Conservation (phyloP, 2,888 invertebrate genomes). For the Brachyptera putata region DNA sequence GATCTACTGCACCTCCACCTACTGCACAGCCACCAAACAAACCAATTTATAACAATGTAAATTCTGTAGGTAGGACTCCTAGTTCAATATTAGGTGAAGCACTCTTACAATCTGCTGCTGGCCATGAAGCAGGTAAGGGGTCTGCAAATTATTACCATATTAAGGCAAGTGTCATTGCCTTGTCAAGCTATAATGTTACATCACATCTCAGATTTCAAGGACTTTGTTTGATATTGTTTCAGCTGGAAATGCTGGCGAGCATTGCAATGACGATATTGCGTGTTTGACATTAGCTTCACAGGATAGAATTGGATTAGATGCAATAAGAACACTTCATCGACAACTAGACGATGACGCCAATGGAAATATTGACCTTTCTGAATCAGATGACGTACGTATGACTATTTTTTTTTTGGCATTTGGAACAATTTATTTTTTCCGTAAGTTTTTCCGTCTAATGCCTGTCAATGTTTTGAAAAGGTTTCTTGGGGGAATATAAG, state of each 20-base stretch:
- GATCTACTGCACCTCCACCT: neutral
- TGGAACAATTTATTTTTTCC: neutral
- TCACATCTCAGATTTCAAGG: neutral
- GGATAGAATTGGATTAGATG: constrained; percentile 86
- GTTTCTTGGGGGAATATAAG: no score
- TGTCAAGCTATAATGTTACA: neutral
- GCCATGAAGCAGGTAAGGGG: constrained; percentile 30
- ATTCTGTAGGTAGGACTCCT: constrained; percentile 17
- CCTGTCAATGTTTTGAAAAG: no score
- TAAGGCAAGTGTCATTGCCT: neutral
- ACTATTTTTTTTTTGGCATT: constrained; percentile 5
- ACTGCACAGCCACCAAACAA: neutral
- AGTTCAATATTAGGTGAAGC: constrained; percentile 23
- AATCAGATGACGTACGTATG: constrained; percentile 84
- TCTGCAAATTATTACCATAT: neutral
- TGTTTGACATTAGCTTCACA: constrained; percentile 66
- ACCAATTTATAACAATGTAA: constrained; percentile 25
- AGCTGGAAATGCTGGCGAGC: constrained; percentile 43
- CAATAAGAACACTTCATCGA: constrained; percentile 85
- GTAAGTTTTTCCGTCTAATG: no score
- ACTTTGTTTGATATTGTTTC: neutral
- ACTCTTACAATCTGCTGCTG: constrained; percentile 19
- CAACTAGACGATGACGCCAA: constrained; percentile 97
- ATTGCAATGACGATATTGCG: constrained; percentile 67
- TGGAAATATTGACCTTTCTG: constrained; percentile 93